Evolutionary conservation across 2,797 vertebrate genomes (phyloP).

Genomic region (Delichon dasypus): DNA sequence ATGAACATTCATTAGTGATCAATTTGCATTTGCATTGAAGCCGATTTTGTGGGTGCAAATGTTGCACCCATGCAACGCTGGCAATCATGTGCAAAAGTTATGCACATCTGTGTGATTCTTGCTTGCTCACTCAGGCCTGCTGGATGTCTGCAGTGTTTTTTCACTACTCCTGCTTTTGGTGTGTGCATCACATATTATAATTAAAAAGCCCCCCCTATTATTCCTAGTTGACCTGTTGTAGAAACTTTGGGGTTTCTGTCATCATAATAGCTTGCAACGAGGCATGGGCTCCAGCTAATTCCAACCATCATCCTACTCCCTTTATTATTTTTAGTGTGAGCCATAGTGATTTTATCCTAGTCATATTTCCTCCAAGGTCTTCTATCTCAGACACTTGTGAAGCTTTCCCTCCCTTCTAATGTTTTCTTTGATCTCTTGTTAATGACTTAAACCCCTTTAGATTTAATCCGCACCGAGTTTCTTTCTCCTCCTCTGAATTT

Average conservation of each 20-base stretch:
- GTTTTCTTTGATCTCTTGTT: slow-evolving; percentile 77
- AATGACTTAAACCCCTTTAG: slow-evolving; percentile 70
- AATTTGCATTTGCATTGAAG: background rate
- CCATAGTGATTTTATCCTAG: slow-evolving; percentile 68
- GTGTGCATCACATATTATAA: background rate
- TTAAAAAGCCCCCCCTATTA: background rate
- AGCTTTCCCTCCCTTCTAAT: slow-evolving; percentile 70
- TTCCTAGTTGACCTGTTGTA: background rate
- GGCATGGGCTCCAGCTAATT: slow-evolving; percentile 52
- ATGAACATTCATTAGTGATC: background rate
- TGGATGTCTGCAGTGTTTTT: background rate
- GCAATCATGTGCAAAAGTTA: fast-evolving
- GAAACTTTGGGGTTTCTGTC: slow-evolving; percentile 54
- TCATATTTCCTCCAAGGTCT: slow-evolving; percentile 77
- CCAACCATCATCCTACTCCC: slow-evolving; percentile 30
- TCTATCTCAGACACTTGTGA: slow-evolving; percentile 71
- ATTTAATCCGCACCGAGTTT: slow-evolving; percentile 56
- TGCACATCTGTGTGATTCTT: background rate
- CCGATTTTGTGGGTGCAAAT: background rate
- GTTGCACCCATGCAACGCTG: background rate
- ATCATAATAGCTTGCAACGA: slow-evolving; percentile 14
- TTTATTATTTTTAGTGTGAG: slow-evolving; percentile 72
- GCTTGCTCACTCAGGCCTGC: background rate
- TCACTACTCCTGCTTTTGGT: background rate
- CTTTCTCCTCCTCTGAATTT: slow-evolving; percentile 65